These are phyloP conservation scores for Argyresthia goedartella DNA, from an alignment of 2,888 invertebrate genomes.

Conservation along the genomic window DNA sequence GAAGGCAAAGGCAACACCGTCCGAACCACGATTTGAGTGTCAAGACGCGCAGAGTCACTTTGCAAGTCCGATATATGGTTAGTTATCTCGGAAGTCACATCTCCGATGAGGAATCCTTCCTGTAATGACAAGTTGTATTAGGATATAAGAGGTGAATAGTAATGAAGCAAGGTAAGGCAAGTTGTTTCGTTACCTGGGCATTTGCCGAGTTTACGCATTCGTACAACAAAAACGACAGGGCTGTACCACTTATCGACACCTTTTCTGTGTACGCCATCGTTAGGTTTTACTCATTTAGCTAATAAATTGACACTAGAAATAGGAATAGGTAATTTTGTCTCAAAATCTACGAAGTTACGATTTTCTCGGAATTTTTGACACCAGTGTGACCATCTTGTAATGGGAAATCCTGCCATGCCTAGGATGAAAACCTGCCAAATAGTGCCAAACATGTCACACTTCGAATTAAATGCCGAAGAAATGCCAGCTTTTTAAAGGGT, in stretches of 20 bases:
- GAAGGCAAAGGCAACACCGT: slow-evolving; percentile 72
- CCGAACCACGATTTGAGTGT: slow-evolving; percentile 73
- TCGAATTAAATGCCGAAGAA: no score
- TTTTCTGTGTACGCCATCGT: slow-evolving; percentile 61
- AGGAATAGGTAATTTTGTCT: no score
- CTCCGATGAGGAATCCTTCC: slow-evolving; percentile 77
- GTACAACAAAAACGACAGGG: slow-evolving; percentile 75
- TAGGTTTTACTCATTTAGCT: no score
- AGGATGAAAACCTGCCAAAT: no score
- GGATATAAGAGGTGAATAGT: background rate
- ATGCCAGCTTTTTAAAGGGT: no score
- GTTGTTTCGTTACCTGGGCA: slow-evolving; percentile 64
- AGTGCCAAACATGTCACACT: no score
- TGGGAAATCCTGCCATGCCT: no score
- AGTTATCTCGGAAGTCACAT: slow-evolving; percentile 73
- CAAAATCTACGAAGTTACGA: no score
- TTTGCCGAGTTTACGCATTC: slow-evolving; percentile 74
- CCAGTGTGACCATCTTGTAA: no score
- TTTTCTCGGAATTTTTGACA: no score
- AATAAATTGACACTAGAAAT: no score
- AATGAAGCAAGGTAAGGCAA: background rate
- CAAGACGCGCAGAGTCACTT: slow-evolving; percentile 71
- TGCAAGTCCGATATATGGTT: slow-evolving; percentile 79
- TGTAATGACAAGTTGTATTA: slow-evolving; percentile 18
- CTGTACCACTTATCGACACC: slow-evolving; percentile 71